Percentiles rank a stretch among this genome's conserved stretches.
phyloP scores from a whole-genome alignment of 2,113 vertebrate species.

The Rhombomys opimus region DNA sequence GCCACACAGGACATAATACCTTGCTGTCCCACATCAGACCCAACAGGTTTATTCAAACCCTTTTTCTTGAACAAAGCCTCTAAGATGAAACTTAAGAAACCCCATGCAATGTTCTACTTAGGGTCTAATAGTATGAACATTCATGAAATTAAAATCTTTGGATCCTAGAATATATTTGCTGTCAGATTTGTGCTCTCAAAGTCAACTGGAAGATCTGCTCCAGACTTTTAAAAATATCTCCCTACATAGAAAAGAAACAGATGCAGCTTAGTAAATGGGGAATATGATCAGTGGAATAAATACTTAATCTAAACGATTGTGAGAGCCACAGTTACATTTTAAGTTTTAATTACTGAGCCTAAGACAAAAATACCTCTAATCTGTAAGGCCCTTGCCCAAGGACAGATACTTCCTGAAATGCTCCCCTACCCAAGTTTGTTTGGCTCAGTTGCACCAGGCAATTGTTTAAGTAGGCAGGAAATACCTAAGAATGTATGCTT shows the following conservation, averaged over 20 bases:
- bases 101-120: neutral
- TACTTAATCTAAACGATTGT: neutral
- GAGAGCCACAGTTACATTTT: neutral
- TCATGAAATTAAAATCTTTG: slow-evolving; percentile 2
- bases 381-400: neutral
- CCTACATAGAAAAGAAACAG: neutral
- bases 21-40: neutral
- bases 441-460: neutral
- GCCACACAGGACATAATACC: neutral
- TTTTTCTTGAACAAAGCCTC: slow-evolving; percentile 21
- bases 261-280: neutral
- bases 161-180: neutral
- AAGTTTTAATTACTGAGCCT: neutral
- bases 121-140: neutral
- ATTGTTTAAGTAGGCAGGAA: neutral
- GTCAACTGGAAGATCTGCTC: slow-evolving; percentile 22
- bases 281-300: neutral
- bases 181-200: neutral
- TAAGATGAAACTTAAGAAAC: neutral
- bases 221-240: neutral
- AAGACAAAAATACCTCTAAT: neutral
- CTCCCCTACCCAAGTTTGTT: neutral
- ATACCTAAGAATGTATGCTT: neutral
- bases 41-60: neutral
- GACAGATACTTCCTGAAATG: neutral